Base-by-base conservation (phyloP, 23 tunicate genomes). In the Phallusia fumigata region DNA sequence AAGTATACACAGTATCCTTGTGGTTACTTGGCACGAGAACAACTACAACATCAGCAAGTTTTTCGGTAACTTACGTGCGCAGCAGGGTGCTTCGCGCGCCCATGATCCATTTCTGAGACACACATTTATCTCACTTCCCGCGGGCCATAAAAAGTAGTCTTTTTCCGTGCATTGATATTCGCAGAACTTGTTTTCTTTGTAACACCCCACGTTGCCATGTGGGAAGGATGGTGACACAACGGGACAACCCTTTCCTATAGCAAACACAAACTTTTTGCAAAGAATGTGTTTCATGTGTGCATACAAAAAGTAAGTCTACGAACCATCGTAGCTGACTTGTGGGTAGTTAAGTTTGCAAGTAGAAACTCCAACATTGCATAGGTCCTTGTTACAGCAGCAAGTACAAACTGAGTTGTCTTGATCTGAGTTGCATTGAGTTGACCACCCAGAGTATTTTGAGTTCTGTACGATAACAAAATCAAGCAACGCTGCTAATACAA, bases 101-200 rank as follows among this genome's bases (percentile, higher is more conserved):
- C 69, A 58, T 22, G 69, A 58, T 21, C 69, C 69, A 58, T 58
- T 58, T 11, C 69, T 58, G 26, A 58, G 69, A 58, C 69, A 58
- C 11, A 58, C 26, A 24, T 58, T 58, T 6, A 21, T 58, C 16
- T 58, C 28, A 3, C 28, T 22, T 21, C 28, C 69, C 16, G 3
- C 28, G 8, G 69, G 69, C 69, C 69, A 58, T 5, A 58, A 1
- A 58, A 24, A 58, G 69, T 6, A 58, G 28, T 58, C 69, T 1
- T 24, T 58, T 58, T 58, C 69, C 3, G 26, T 22, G 69, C 69
- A 58, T 21, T 24, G 69, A 58, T 58, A 58, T 58, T 58, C 69
- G 16, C 69, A 58, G 13, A 13, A 11, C 15, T 58, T 58, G 69
- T 58, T 22, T 5, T 24, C 69, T 1, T 58, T 24, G 28, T 24